Base-by-base conservation (phyloP, 2,797 vertebrate genomes). In the Brachyalestes nurse region DNA sequence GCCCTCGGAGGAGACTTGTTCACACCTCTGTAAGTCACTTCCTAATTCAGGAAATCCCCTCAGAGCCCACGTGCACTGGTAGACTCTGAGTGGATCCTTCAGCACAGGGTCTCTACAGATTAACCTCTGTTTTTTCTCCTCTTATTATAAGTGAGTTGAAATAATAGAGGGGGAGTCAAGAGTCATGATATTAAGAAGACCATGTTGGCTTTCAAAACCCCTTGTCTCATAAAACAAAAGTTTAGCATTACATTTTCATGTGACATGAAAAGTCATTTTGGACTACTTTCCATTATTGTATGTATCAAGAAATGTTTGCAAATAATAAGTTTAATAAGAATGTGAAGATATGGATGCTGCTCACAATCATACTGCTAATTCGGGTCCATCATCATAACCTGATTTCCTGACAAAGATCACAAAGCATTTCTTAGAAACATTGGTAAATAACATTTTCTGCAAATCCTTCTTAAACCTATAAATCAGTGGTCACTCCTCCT, bases 41-140 rank as follows among this genome's bases (percentile, higher is more conserved):
- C 23, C 70, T 74, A 45, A 80, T 81, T 82, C 78, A 81, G 87
- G 85, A 89, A 87, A 86, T 84, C 81, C 78, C 75, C 72, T 38
- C 12, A 42, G 69, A 75, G 53, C 1, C 42, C 38, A 70, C 19
- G 42, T 60, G 34, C 67, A 53, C 49, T 64, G 16, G 76, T 40
- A 34, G 8, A 58, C 19, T 40, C 42, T 65, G 60, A 77, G 61
- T 25, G 55, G 62, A 47, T 17, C 23, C 42, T 67, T 72, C 19
- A 58, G 6, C 25, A 42, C 28, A 40, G 21, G n/a, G 0, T 51
- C 45, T 51, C 45, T 13, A 38, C 45, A 64, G 60, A 34, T 53
- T 65, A 47, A 61, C 40, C 58, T n/a, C 42, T 13, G 38, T 53
- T 53, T 42, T 5, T 70, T 6, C 2, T 70, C 5, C 0, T 25